Conservation (phyloP, 2,888 invertebrate species). For the Ichneumoninae sp. region DNA sequence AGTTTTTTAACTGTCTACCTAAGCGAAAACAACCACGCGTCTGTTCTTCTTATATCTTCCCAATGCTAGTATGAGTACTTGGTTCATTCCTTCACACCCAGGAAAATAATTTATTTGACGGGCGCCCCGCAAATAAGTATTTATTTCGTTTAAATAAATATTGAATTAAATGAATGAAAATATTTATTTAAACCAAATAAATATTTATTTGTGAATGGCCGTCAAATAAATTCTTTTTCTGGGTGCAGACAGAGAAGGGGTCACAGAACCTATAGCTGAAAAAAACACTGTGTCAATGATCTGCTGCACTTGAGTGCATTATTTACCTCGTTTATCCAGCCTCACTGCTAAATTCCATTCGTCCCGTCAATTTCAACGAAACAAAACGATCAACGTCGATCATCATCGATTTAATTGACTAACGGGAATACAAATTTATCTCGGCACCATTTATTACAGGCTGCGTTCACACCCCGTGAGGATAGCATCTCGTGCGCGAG, state of each 20-base stretch:
- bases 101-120: too few species aligned
- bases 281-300: background rate
- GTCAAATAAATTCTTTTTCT: too few species aligned
- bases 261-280: background rate
- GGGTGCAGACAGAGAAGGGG: background rate
- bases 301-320: background rate
- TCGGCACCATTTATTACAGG: conserved; percentile 29
- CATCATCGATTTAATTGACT: conserved; percentile 58
- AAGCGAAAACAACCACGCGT: background rate
- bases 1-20: background rate
- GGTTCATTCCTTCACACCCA: background rate
- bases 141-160: too few species aligned
- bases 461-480: conserved; percentile 24
- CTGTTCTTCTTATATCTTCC: conserved; percentile 9
- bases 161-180: too few species aligned
- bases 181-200: too few species aligned
- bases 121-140: too few species aligned
- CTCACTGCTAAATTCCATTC: background rate
- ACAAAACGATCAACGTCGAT: conserved; percentile 57
- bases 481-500: conserved; percentile 22
- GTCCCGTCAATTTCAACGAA: conserved; percentile 17
- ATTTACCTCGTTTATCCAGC: background rate
- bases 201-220: too few species aligned
- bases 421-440: conserved; percentile 41
- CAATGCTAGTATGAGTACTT: background rate